Conservation (phyloP, 2,888 invertebrate species). For the Thyatira batis region DNA sequence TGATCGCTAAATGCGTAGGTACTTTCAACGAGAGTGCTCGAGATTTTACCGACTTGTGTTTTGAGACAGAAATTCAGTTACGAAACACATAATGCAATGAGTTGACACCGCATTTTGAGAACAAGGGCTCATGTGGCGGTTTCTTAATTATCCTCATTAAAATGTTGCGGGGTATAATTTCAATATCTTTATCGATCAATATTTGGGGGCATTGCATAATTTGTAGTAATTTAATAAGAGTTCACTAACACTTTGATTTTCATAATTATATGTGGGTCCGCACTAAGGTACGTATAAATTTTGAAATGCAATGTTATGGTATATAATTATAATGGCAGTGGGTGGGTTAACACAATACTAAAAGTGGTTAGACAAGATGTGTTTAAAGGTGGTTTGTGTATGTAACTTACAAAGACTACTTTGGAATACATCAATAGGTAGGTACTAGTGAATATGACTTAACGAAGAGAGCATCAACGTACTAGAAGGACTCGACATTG, state of each 20-base stretch:
- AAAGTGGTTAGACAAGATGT: no score
- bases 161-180: neutral
- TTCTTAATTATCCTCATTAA: slow-evolving; percentile 23
- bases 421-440: no score
- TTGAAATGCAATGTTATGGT: no score
- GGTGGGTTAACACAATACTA: neutral
- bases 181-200: slow-evolving; percentile 3
- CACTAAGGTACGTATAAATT: no score
- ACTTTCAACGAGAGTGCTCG: slow-evolving; percentile 16
- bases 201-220: neutral
- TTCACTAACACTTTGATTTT: neutral
- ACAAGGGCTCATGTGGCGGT: slow-evolving; percentile 41
- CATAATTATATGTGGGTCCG: neutral
- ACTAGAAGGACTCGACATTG: no score
- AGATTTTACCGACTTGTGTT: slow-evolving; percentile 36
- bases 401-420: no score
- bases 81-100: slow-evolving; percentile 33
- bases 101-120: slow-evolving; percentile 39
- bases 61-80: slow-evolving; percentile 41
- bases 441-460: no score
- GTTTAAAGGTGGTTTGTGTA: no score
- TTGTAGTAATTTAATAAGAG: neutral
- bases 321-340: neutral
- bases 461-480: no score
- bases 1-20: slow-evolving; percentile 18